These are phyloP conservation scores for Brachionus calyciflorus DNA, from an alignment of 1,140 invertebrate species.

Conservation along the genomic window DNA sequence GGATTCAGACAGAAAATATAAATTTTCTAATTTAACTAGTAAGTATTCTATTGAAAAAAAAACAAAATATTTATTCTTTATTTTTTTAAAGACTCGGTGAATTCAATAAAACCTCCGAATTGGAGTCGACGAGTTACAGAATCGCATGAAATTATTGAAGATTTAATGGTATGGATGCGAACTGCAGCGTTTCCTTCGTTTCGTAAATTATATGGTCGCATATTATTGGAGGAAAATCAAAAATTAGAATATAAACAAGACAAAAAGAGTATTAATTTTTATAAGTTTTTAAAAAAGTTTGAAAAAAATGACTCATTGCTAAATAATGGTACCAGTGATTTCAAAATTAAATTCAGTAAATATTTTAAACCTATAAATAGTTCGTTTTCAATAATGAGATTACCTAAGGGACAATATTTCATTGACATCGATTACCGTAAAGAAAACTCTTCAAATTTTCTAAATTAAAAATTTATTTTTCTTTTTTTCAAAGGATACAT, in stretches of 20 bases:
- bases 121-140: slow-evolving; percentile 81
- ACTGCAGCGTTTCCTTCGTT: slow-evolving; percentile 92
- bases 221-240: slow-evolving; percentile 69
- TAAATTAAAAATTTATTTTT: neutral
- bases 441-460: slow-evolving; percentile 48
- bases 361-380: neutral
- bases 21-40: slow-evolving; percentile 14
- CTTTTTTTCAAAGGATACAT: slow-evolving; percentile 70
- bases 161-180: slow-evolving; percentile 97
- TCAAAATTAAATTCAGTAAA: neutral
- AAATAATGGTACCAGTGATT: neutral
- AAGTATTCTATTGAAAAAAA: neutral
- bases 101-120: slow-evolving; percentile 62
- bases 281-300: slow-evolving; percentile 19
- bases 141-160: slow-evolving; percentile 91
- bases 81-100: slow-evolving; percentile 24
- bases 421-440: slow-evolving; percentile 73
- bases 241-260: slow-evolving; percentile 65
- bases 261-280: neutral
- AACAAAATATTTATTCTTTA: neutral
- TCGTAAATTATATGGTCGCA: slow-evolving; percentile 82
- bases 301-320: slow-evolving; percentile 25
- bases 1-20: slow-evolving; percentile 89
- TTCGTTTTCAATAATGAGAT: neutral
- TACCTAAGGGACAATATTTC: slow-evolving; percentile 68